Base-by-base conservation (phyloP, 35 echinoderm and acorn worm species). In the Heliocidaris tuberculata region DNA sequence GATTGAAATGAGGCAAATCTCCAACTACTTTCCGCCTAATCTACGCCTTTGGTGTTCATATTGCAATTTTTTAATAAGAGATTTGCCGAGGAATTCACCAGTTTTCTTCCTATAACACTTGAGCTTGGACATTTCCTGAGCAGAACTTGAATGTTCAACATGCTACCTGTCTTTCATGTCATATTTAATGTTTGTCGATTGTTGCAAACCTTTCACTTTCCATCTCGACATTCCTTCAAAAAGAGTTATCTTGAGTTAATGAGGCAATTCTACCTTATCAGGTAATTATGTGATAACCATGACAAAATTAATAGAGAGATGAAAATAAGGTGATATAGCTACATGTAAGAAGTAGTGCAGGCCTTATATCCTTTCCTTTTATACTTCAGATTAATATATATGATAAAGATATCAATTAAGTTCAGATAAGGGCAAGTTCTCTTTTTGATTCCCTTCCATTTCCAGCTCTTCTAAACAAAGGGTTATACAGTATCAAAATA, bases 1-100 rank as follows among this genome's bases (percentile, higher is more conserved):
- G 27, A 21, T 78, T 78, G 65, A 78, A 78, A 78, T n/a, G 65
- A 78, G 65, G 65, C 65, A 78, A 78, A 78, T 78, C 65, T 78
- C 65, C 65, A 21, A 78, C 65, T n/a, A 78, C 65, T 78, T 27
- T 78, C 65, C 65, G 21, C 21, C 65, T 2, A 78, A 78, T 5
- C 21, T 78, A 78, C 27, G 65, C 65, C 65, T 78, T 78, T 78
- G 65, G 65, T 78, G 65, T 78, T 29, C 17, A 15, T 19, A 7
- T 7, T 78, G 65, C 65, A n/a, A 78, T 78, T n/a, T 78, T 78
- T 78, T 24, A 78, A 0, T n/a, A 21, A 21, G 65, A 78, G 19
- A 8, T 78, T 19, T 21, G 5, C 27, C 17, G 65, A n/a, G 65
- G 65, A 78, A 78, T n/a, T n/a, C 65, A 78, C 65, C 65, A 78